Evolutionary conservation across 2,797 vertebrate species (phyloP).

Genomic region (Sebastes baramenuke): DNA sequence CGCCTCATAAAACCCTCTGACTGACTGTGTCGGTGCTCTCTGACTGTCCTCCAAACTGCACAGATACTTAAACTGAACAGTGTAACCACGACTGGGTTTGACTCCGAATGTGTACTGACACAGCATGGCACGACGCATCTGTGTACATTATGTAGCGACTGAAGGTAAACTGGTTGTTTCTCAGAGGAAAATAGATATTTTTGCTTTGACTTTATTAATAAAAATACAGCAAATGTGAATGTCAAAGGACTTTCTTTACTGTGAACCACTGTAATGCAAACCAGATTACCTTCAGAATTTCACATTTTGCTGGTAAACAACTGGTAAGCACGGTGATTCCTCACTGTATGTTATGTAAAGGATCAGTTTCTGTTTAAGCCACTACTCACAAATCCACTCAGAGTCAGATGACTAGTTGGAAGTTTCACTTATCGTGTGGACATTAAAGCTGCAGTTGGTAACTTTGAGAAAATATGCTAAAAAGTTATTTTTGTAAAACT

Average conservation of each 20-base stretch:
- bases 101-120: background rate
- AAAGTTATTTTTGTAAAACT: no score
- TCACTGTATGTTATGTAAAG: no score
- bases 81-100: background rate
- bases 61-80: background rate
- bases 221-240: background rate
- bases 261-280: background rate
- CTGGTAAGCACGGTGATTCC: no score
- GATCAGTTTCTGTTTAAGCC: no score
- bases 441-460: no score
- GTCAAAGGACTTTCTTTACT: background rate
- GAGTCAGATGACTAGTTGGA: background rate
- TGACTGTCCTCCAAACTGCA: constrained; percentile 6
- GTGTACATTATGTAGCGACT: background rate
- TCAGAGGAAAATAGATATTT: background rate
- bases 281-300: background rate
- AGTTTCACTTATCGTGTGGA: no score
- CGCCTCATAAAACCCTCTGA: constrained; percentile 32
- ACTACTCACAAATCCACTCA: fast-evolving
- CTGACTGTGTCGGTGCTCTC: background rate
- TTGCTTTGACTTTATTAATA: background rate
- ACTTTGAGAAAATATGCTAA: fast-evolving
- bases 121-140: background rate
- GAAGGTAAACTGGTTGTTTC: background rate
- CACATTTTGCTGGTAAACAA: no score